Percentiles rank a stretch among this genome's conserved stretches.
Conservation (phyloP, 2,113 vertebrate genomes). For the Manacus vitellinus region DNA sequence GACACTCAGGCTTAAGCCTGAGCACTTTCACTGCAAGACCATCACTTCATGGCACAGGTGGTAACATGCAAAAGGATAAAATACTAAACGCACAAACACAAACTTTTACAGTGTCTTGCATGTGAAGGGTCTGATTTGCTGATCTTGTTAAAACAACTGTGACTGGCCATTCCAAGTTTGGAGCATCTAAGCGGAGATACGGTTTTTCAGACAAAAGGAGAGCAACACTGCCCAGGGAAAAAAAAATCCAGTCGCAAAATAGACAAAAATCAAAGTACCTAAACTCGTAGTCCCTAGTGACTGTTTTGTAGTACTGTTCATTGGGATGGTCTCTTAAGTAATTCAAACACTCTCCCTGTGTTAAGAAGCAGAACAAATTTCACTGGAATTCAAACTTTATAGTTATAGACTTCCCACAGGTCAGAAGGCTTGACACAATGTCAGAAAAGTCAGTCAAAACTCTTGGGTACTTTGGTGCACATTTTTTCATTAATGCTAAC, state of each 20-base stretch:
- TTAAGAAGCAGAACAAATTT: neutral
- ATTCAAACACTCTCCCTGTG: neutral
- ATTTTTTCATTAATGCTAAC: neutral
- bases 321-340: neutral
- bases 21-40: neutral
- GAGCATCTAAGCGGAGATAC: accelerated
- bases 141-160: neutral
- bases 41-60: neutral
- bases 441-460: neutral
- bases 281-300: neutral
- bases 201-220: neutral
- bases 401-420: neutral
- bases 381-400: neutral
- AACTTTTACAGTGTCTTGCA: neutral
- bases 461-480: neutral
- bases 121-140: neutral
- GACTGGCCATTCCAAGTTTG: neutral
- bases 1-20: neutral
- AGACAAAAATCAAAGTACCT: neutral
- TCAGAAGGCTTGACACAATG: neutral
- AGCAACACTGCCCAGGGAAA: neutral
- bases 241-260: neutral
- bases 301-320: neutral
- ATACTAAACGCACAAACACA: neutral
- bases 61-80: neutral